Evolutionary conservation across 2,888 invertebrate species (phyloP).

Genomic region (Lycaena phlaeas): DNA sequence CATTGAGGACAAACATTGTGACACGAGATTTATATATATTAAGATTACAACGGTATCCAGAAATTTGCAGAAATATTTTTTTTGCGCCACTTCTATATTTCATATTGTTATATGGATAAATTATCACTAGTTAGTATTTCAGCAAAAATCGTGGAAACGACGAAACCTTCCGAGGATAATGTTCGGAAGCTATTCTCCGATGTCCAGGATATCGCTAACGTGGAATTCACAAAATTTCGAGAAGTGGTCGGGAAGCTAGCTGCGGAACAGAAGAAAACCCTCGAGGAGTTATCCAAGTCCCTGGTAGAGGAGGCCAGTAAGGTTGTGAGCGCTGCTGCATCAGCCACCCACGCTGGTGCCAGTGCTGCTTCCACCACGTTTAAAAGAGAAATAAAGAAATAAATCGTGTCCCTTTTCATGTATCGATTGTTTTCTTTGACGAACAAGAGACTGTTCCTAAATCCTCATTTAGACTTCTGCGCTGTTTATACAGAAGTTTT

Average conservation of each 20-base stretch:
- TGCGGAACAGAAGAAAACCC: slow-evolving; percentile 24
- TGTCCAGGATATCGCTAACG: slow-evolving; percentile 16
- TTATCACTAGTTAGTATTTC: no score
- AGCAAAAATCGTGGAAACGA: slow-evolving; percentile 2
- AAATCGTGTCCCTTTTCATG: no score
- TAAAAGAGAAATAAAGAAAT: background rate
- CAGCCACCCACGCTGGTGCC: background rate
- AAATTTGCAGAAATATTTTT: no score
- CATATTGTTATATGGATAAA: no score
- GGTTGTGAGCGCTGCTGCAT: background rate
- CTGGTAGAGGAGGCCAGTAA: background rate
- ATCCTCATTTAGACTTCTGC: no score
- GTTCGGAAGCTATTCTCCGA: slow-evolving; percentile 21
- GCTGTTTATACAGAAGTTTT: no score
- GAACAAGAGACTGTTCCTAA: no score
- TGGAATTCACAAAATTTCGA: slow-evolving; percentile 28
- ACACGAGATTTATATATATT: no score
- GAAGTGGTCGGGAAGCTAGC: slow-evolving; percentile 26
- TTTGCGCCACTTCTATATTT: no score
- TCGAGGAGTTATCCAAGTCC: slow-evolving; percentile 11
- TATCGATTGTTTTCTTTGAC: no score
- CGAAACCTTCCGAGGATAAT: background rate
- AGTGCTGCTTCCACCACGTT: background rate
- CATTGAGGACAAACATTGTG: no score
- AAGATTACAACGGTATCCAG: no score